These are phyloP conservation scores for Dufourea novaeangliae DNA, from an alignment of 1,140 invertebrate species.

Conservation along the genomic window DNA sequence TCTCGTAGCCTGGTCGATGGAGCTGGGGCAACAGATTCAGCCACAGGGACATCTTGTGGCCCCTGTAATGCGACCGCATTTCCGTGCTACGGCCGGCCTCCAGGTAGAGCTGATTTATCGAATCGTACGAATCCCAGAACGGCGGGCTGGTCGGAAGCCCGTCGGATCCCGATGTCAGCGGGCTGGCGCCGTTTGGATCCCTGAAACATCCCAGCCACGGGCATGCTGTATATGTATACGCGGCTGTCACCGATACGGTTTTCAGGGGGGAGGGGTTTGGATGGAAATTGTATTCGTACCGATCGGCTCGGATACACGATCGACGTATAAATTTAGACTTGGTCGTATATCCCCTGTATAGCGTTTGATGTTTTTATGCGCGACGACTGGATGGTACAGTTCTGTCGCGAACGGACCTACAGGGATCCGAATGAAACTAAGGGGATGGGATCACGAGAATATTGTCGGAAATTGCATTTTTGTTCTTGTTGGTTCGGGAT, in stretches of 20 bases:
- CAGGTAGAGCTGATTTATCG: constrained; percentile 93
- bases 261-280: neutral
- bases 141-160: constrained; percentile 79
- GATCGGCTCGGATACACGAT: neutral
- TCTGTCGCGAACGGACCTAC: too few species aligned
- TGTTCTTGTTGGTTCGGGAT: too few species aligned
- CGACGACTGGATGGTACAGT: too few species aligned
- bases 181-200: constrained; percentile 85
- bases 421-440: neutral
- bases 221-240: neutral
- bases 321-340: neutral
- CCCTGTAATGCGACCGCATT: constrained; percentile 92
- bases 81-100: constrained; percentile 89
- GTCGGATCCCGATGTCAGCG: constrained; percentile 57
- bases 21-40: constrained; percentile 93
- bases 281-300: neutral
- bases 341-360: neutral
- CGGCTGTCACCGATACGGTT: constrained; percentile 2
- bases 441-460: too few species aligned
- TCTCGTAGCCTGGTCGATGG: constrained; percentile 89
- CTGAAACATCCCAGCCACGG: constrained; percentile 79
- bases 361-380: neutral
- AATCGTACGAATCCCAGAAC: constrained; percentile 94
- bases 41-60: constrained; percentile 96
- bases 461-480: too few species aligned